Conservation (phyloP, 2,797 vertebrate species). For the Esox lucius region DNA sequence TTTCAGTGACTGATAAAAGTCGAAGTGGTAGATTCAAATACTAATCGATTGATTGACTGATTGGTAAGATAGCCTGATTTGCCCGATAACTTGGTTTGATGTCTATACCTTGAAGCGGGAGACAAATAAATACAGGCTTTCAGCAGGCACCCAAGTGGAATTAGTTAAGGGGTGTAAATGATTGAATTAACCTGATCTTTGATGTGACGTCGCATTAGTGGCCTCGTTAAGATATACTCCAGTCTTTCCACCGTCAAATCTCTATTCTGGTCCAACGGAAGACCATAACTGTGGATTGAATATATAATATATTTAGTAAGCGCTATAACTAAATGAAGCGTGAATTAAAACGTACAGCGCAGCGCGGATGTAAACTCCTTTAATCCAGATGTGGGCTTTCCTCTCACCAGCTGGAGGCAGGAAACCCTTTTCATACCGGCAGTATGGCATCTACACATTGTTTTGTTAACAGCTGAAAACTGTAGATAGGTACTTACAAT, state of each 20-base stretch:
- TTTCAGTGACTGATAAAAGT: too few relatives aligned
- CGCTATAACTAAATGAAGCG: not conserved
- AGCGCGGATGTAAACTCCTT: not conserved
- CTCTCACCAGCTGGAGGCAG: not conserved
- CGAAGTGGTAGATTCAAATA: too few relatives aligned
- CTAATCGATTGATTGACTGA: too few relatives aligned
- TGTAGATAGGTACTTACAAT: not conserved
- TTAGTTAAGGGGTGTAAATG: not conserved
- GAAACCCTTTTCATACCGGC: not conserved
- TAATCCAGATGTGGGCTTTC: not conserved
- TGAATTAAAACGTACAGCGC: not conserved
- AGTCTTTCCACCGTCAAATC: slow-evolving; percentile 64
- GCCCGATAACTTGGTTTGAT: too few relatives aligned
- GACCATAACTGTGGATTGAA: slow-evolving; percentile 55
- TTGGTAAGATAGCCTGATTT: too few relatives aligned
- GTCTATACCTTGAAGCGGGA: too few relatives aligned
- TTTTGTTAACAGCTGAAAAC: not conserved
- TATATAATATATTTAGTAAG: not conserved
- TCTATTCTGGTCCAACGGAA: slow-evolving; percentile 65
- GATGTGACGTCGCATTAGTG: slow-evolving; percentile 52
- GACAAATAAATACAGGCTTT: too few relatives aligned
- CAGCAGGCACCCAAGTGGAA: too few relatives aligned
- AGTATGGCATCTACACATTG: not conserved
- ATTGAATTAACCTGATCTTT: slow-evolving; percentile 60
- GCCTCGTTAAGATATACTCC: slow-evolving; percentile 52